phyloP scores from a whole-genome alignment of 2,113 vertebrate species.

The Vulpes ferrilata region DNA sequence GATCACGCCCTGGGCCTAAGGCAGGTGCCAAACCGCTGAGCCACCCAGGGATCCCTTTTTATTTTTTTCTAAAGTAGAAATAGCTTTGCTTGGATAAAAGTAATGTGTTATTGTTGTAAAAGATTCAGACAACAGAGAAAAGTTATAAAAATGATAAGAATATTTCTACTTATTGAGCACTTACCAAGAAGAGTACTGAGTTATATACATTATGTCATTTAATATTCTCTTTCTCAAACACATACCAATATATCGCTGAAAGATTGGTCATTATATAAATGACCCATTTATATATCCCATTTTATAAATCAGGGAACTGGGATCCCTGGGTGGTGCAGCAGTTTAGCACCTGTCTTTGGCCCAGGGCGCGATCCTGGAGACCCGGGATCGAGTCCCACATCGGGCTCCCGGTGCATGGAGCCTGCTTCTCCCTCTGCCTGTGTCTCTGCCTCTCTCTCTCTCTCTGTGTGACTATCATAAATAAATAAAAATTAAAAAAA shows the following conservation, averaged over 20 bases:
- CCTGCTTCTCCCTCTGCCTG: too few relatives aligned
- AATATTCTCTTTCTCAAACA: neutral
- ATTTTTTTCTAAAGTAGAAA: conserved; percentile 32
- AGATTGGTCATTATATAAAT: neutral
- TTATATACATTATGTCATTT: neutral
- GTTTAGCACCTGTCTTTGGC: too few relatives aligned
- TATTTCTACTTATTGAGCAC: neutral
- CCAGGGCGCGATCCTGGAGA: too few relatives aligned
- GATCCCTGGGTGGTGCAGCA: too few relatives aligned
- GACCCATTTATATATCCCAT: neutral
- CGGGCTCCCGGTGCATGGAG: too few relatives aligned
- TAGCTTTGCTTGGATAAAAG: conserved; percentile 38
- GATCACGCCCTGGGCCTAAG: too few relatives aligned
- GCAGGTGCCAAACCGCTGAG: too few relatives aligned
- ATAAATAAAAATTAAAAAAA: too few relatives aligned
- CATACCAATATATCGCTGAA: neutral
- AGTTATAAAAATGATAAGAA: conserved; percentile 21
- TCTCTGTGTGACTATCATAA: too few relatives aligned
- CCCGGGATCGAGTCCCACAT: too few relatives aligned
- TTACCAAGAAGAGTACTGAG: neutral
- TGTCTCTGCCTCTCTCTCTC: too few relatives aligned
- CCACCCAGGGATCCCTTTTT: neutral
- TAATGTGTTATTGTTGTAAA: conserved; percentile 9
- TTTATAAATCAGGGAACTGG: neutral
- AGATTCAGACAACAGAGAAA: neutral